Base-by-base conservation (phyloP, 2,888 invertebrate species). In the Dascillus cervinus region DNA sequence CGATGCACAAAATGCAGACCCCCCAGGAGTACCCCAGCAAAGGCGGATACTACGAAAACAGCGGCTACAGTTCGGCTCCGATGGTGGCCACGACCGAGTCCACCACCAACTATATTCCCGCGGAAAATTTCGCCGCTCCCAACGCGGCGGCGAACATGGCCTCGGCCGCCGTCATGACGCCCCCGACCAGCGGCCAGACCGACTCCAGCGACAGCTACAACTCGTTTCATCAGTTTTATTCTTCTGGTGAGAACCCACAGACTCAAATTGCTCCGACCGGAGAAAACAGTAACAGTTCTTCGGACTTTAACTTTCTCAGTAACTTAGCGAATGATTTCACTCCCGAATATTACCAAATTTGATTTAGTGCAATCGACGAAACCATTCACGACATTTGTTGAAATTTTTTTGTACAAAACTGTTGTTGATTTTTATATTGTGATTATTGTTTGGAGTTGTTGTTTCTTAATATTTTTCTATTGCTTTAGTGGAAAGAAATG, bases 231-330 rank as follows among this genome's bases (percentile, higher is more conserved):
- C 80, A 80, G 56, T 82, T 79, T 60, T 83, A 83, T 60, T 70
- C 73, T 32, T 46, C 70, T 70, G 35, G 70, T 65, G 35, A 72
- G 53, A 48, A 55, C 24, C 52, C 54, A 34, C 56, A 55, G 39
- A 49, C 47, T 14, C 50, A 55, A 31, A 40, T 55, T 44, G 58
- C 66, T 21, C 61, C 62, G 6, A 62, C 75, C 11, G 78, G 82
- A 26, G 87, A 88, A 53, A 87, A 87, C 65, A 87, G 86, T 50
- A 89, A 88, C 62, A 87, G 86, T 60, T 89, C 89, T n/a, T 88
- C 90, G 14, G 91, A 91, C 65, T 91, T 91, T 66, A 91, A 91
- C 65, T 92, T 92, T 63, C 73, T 92, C 42, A 88, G 89, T 66
- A 91, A 87, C 62, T 71, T 91, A 56, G 88, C 90, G 43, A 91